A percentile compares a stretch with the other conserved stretches of the same genome.
Conservation (phyloP, 2,113 vertebrate genomes). For the Rhizomys pruinosus region DNA sequence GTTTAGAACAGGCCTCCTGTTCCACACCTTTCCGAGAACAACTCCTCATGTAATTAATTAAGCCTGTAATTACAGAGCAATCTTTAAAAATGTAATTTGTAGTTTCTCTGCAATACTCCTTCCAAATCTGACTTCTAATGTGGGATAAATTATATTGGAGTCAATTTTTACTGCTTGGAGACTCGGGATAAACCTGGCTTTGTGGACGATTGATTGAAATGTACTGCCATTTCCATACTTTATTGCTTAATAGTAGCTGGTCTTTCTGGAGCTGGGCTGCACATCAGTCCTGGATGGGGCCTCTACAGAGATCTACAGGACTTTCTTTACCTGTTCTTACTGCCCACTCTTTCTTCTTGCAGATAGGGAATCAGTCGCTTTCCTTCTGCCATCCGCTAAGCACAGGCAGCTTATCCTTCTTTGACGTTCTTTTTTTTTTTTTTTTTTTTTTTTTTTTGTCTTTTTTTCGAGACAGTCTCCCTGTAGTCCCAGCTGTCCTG, state of each 20-base stretch:
- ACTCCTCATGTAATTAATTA: slow-evolving; percentile 64
- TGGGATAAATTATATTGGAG: slow-evolving; percentile 64
- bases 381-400: background rate
- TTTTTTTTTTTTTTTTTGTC: too few species aligned
- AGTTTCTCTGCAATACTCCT: slow-evolving; percentile 51
- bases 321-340: rapidly evolving
- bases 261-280: rapidly evolving
- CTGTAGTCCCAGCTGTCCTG: too few species aligned
- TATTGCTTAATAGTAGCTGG: background rate
- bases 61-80: slow-evolving; percentile 70
- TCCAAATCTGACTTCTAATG: slow-evolving; percentile 61
- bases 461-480: too few species aligned
- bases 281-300: too few species aligned
- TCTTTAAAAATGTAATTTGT: slow-evolving; percentile 70
- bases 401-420: background rate
- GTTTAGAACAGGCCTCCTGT: background rate
- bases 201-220: background rate
- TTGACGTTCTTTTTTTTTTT: too few species aligned
- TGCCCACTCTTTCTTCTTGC: background rate
- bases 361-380: too few species aligned
- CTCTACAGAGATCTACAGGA: background rate
- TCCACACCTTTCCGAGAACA: slow-evolving; percentile 40
- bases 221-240: background rate
- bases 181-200: slow-evolving; percentile 19
- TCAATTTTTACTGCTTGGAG: slow-evolving; percentile 68